Conservation (phyloP, 1,140 invertebrate genomes). For the Caerostris extrusa region DNA sequence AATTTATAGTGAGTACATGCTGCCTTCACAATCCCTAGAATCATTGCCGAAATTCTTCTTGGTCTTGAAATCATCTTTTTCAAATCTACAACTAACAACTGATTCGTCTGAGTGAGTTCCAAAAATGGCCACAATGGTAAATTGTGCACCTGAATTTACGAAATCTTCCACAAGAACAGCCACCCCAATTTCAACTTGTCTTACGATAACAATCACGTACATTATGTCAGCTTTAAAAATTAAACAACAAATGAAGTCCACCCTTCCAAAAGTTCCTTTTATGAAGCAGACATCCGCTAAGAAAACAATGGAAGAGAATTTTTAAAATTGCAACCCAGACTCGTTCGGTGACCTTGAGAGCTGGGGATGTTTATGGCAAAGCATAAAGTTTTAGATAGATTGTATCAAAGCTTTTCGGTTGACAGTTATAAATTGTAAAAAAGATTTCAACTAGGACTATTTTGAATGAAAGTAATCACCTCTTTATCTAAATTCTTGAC, state of each 20-base stretch:
- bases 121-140: no score
- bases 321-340: neutral
- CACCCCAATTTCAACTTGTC: no score
- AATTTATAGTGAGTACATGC: no score
- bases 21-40: no score
- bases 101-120: no score
- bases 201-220: neutral
- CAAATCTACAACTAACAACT: no score
- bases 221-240: neutral
- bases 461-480: no score
- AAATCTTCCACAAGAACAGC: no score
- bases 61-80: no score
- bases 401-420: neutral
- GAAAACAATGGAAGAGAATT: neutral
- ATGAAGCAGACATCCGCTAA: neutral
- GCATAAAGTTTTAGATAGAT: neutral
- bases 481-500: no score
- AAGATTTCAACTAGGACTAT: neutral
- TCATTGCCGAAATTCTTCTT: no score
- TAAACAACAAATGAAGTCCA: neutral
- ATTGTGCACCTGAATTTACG: no score
- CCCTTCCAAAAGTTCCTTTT: neutral
- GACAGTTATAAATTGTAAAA: neutral
- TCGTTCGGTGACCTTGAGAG: neutral
- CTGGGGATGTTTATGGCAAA: neutral